A percentile compares a stretch with the other conserved stretches of the same genome.
phyloP scores from a whole-genome alignment of 2,113 vertebrate species.

The Paradisaea rubra region DNA sequence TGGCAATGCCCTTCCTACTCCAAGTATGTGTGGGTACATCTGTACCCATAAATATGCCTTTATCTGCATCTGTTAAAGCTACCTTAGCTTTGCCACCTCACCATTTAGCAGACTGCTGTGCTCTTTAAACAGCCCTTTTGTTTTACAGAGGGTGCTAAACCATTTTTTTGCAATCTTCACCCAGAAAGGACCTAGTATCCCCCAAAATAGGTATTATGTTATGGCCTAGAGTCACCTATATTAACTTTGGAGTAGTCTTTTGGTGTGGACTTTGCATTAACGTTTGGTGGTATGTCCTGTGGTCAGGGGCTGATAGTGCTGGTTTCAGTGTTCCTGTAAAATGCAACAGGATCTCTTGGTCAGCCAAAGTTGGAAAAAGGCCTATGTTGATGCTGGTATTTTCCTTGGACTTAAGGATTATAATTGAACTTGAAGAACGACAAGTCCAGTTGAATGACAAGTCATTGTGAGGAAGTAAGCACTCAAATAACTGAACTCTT shows the following conservation, averaged over 20 bases:
- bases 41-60: neutral
- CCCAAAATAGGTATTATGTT: neutral
- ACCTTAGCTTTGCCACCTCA: neutral
- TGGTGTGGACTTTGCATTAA: neutral
- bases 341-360: neutral
- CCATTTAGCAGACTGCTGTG: neutral
- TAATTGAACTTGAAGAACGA: neutral
- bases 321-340: neutral
- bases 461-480: neutral
- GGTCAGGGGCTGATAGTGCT: neutral
- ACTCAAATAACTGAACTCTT: neutral
- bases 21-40: neutral
- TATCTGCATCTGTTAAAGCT: neutral
- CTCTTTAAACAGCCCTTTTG: neutral
- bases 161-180: neutral
- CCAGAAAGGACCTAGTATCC: neutral
- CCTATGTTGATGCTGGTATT: accelerated
- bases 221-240: neutral
- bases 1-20: neutral
- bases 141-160: neutral
- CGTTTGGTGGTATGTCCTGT: neutral
- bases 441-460: neutral
- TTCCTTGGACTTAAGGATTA: neutral
- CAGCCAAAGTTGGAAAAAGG: neutral
- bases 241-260: neutral